A percentile compares a stretch with the other conserved stretches of the same genome.
Conservation (phyloP, 2,113 vertebrate genomes). For the Charadrius vociferus region DNA sequence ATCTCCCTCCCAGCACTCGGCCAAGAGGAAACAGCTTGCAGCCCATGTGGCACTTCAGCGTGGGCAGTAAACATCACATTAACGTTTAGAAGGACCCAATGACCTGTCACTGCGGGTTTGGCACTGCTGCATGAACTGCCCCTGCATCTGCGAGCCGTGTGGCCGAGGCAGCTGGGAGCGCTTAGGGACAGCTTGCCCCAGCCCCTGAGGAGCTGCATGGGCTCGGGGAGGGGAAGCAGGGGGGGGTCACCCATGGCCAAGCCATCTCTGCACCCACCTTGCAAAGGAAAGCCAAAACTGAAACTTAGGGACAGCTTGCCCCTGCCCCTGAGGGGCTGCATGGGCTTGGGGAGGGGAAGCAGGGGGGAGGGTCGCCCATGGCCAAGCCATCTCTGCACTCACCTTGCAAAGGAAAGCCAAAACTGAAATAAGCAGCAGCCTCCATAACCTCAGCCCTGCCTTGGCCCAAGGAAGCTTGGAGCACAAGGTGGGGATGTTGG, state of each 20-base stretch:
- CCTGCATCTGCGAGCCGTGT: fast-evolving
- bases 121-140: background rate
- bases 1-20: background rate
- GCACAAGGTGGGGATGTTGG: background rate
- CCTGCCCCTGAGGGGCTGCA: background rate
- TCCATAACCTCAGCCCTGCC: background rate
- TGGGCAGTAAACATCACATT: constrained; percentile 12
- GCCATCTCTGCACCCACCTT: fast-evolving
- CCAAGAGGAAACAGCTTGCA: constrained; percentile 59
- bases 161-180: background rate
- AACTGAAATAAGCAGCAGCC: background rate
- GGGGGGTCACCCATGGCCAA: fast-evolving
- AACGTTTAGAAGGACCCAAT: background rate
- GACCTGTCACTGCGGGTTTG: constrained; percentile 28
- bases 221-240: background rate
- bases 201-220: background rate
- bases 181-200: background rate
- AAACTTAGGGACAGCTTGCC: background rate
- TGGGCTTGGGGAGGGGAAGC: fast-evolving
- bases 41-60: constrained; percentile 39
- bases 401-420: background rate
- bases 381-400: fast-evolving
- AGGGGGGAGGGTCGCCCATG: fast-evolving
- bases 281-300: background rate
- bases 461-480: background rate